Evolutionary conservation across 2,888 invertebrate genomes (phyloP), one percentile per base, ranked within the genome.

Genomic region (Lasius platythorax): DNA sequence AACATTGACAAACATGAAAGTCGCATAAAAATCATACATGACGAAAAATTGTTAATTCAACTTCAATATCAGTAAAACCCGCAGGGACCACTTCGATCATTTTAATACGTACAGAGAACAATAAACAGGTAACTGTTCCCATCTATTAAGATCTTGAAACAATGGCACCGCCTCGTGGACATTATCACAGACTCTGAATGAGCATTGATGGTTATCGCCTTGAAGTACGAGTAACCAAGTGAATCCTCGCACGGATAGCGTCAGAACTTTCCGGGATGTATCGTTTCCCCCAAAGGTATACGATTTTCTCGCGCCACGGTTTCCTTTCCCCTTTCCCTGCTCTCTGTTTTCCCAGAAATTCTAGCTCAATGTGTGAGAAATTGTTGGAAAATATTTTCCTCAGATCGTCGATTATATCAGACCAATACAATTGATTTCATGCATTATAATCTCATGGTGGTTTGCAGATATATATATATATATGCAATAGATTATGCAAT

Each of bases 31-130:
- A 8, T 64, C 28, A 18, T n/a, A 23, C 23, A 18, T 37, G 37
- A 15, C 40, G 68, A 68, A 43, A 78, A 68, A 68, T 56, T 58
- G 33, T 58, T 61, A 79, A 79, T 46, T 9, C 12, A 12, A 8
- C 12, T 46, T 15, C 12, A 46, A 73, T 11, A 46, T 67, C 40
- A 40, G 37, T 9, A 11, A 23, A 43, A 37, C 56, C 12, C 84
- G 86, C n/a, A 6, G 90, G 91, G 40, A 89, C 87, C 89, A 88
- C 89, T 91, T 92, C 91, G 88, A 89, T 90, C 88, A 90, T 92
- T 94, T 93, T 93, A 92, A 92, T 89, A 92, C 93, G 92, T 91
- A 93, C 91, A 87, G 89, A 85, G 91, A 89, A 93, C 92, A 92
- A 93, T 92, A 89, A 91, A 86, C 84, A 90, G 92, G 90, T 92